Conservation (phyloP, 2,888 invertebrate genomes). For the Phortica okadai region DNA sequence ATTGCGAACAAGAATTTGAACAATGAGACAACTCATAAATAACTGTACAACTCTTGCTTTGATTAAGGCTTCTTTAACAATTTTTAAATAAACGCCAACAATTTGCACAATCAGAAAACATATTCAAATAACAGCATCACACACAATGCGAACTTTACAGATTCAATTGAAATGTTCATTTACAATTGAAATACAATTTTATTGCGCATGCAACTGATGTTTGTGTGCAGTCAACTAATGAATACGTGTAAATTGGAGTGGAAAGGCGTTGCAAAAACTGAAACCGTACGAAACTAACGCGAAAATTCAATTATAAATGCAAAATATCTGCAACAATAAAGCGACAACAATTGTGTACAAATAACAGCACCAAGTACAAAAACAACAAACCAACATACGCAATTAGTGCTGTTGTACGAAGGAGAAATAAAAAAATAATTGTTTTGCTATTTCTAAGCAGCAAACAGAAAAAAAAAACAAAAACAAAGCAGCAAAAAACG, state of each 20-base stretch:
- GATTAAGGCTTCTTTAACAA: too few species aligned
- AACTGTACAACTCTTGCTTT: too few species aligned
- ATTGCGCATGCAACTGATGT: constrained; percentile 65
- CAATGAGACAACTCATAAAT: too few species aligned
- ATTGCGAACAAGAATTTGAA: too few species aligned
- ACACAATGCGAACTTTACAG: background rate
- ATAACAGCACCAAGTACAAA: background rate
- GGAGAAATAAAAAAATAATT: background rate
- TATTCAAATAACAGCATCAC: background rate
- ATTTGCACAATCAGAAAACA: too few species aligned
- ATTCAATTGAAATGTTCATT: constrained; percentile 20
- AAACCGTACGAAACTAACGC: constrained; percentile 55
- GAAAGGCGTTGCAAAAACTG: constrained; percentile 56
- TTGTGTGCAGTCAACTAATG: constrained; percentile 56
- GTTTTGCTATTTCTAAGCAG: background rate
- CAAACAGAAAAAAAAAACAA: background rate
- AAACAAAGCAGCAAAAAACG: background rate
- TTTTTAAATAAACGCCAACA: too few species aligned
- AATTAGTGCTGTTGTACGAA: background rate
- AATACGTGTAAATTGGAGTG: constrained; percentile 69
- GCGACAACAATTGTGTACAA: constrained; percentile 9
- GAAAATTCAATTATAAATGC: constrained; percentile 69
- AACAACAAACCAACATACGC: background rate
- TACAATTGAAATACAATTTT: constrained; percentile 64
- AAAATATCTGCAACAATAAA: constrained; percentile 58